phyloP scores from a whole-genome alignment of 1,140 invertebrate species.

The Nixonia krombeini region DNA sequence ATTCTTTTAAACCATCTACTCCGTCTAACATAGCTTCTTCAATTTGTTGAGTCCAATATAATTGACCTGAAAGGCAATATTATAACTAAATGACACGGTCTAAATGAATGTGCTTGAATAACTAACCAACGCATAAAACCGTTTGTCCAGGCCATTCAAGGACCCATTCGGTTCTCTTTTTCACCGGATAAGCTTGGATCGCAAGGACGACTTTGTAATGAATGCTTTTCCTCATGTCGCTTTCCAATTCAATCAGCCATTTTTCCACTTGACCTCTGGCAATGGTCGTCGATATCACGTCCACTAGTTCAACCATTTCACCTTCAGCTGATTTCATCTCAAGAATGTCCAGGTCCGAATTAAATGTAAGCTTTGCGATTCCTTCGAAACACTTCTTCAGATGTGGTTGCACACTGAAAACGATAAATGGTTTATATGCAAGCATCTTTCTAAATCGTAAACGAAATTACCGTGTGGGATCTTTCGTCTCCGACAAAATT shows the following conservation, averaged over 20 bases:
- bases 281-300: conserved; percentile 86
- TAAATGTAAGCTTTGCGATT: conserved; percentile 89
- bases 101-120: background rate
- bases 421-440: too few relatives aligned
- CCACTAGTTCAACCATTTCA: conserved; percentile 85
- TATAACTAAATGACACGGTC: background rate
- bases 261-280: conserved; percentile 96
- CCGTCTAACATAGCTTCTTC: conserved; percentile 80
- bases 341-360: conserved; percentile 88
- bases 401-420: conserved; percentile 89
- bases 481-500: conserved; percentile 97
- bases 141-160: conserved; percentile 90
- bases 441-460: too few relatives aligned
- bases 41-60: conserved; percentile 91
- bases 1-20: conserved; percentile 54
- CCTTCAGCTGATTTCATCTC: conserved; percentile 91
- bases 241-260: conserved; percentile 93
- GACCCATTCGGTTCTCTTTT: conserved; percentile 83
- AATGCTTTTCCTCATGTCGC: conserved; percentile 89
- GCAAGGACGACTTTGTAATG: conserved; percentile 77
- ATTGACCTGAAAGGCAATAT: conserved; percentile 66
- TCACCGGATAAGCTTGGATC: conserved; percentile 79
- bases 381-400: conserved; percentile 97
- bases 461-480: conserved; percentile 91
- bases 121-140: conserved; percentile 85